phyloP scores from a whole-genome alignment of 2,888 invertebrate species.

The Protophormia terraenovae region DNA sequence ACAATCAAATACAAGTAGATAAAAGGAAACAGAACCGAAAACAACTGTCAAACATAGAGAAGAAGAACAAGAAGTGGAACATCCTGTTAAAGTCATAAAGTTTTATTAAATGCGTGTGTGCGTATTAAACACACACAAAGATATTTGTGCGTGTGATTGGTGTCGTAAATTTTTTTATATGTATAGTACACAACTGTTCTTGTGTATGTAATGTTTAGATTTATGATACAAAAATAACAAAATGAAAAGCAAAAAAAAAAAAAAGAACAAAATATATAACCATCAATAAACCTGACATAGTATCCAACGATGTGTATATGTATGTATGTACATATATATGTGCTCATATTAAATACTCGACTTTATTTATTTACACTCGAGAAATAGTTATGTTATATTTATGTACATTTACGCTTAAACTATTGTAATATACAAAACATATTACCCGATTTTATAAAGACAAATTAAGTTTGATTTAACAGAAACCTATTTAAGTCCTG shows the following conservation, averaged over 20 bases:
- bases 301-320: background rate
- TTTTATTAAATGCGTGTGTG: conserved; percentile 18
- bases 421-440: no score
- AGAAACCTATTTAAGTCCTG: no score
- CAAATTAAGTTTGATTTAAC: no score
- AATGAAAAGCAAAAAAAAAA: conserved; percentile 11
- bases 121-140: background rate
- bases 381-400: no score
- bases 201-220: conserved; percentile 17
- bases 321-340: no score
- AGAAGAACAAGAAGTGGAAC: background rate
- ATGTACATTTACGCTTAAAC: no score
- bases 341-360: no score
- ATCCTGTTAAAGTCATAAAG: conserved; percentile 49
- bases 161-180: conserved; percentile 41
- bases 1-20: background rate
- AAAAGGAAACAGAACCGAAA: conserved; percentile 4
- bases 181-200: background rate
- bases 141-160: conserved; percentile 36
- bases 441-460: no score
- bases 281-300: conserved; percentile 46
- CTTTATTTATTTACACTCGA: conserved; percentile 1
- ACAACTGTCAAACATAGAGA: conserved; percentile 23
- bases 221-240: conserved; percentile 30
- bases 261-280: conserved; percentile 46